Evolutionary conservation across 2,888 invertebrate species (phyloP), one percentile per base, ranked within the genome.

Genomic region (Sericinus montela): DNA sequence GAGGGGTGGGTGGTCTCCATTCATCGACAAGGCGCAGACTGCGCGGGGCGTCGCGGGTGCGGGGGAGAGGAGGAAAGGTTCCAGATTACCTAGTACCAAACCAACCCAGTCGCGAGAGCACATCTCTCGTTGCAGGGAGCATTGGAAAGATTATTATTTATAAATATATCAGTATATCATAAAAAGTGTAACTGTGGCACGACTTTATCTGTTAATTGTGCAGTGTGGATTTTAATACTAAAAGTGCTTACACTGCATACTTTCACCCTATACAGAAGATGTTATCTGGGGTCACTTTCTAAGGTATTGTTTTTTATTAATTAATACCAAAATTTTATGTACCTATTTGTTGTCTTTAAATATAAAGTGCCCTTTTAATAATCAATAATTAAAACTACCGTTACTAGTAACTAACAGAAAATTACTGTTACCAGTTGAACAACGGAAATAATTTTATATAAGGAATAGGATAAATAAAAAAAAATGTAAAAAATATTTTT

Each of bases 1-100:
- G 58, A 63, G 71, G 74, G 72, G 69, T 67, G 72, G 58, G 74
- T 58, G 67, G 61, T 60, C 44, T 76, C 72, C 87, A 88, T 88
- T 88, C 87, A 88, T 88, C 74, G 82, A 80, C 65, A 64, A 59
- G 63, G 70, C 72, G 72, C 77, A 80, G 79, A 76, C 75, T 72
- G 84, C 80, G 84, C 80, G 84, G 77, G 72, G 53, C 60, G 63
- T 53, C 54, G 56, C 61, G 57, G 59, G 61, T 51, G 54, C 55
- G 58, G 58, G 60, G 62, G 57, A 42, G 60, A 62, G 57, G 44
- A 45, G 54, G 51, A 40, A 57, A 65, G 69, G 69, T 65, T 68
- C 70, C 72, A 73, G 75, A 75, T 72, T 67, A 63, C 69, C 77
- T 75, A 81, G 78, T 79, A 69, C 70, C 72, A 69, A 63, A 19